Conservation (phyloP, 2,888 invertebrate species). For the Ellobium chinense region DNA sequence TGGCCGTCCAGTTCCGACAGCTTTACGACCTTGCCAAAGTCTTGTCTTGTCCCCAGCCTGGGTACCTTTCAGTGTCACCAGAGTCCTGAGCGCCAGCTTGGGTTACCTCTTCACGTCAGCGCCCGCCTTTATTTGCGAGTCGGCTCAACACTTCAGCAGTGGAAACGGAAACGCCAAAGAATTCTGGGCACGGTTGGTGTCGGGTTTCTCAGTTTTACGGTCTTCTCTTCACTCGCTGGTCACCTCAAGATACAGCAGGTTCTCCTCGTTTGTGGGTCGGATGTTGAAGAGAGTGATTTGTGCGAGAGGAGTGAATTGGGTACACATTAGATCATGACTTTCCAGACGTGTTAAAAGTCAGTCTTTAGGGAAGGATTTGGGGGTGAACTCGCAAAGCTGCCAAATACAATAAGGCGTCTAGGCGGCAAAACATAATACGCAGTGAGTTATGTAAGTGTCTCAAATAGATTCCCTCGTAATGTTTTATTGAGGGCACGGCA, state of each 20-base stretch:
- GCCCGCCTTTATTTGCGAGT: constrained; percentile 41
- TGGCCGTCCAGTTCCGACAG: constrained; percentile 16
- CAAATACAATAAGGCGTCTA: no score
- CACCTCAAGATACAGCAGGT: neutral
- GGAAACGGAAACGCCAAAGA: neutral
- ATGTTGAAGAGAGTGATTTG: neutral
- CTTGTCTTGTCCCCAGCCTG: constrained; percentile 9
- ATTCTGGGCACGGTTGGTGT: constrained; percentile 8
- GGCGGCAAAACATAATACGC: no score
- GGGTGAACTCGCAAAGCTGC: no score
- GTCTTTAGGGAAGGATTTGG: neutral
- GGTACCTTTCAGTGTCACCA: constrained; percentile 30
- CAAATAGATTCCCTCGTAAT: no score
- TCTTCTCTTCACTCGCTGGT: neutral
- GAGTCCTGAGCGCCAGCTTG: constrained; percentile 13
- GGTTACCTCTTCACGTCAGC: constrained; percentile 21
- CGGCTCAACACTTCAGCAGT: constrained; percentile 23
- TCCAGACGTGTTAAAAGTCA: neutral
- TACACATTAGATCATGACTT: neutral
- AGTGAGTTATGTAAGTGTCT: no score
- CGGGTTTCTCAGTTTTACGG: constrained; percentile 6
- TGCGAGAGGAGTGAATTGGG: neutral
- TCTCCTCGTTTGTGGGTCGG: neutral
- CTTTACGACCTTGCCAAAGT: constrained; percentile 24
- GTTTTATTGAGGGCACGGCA: no score